A percentile compares a stretch with the other conserved stretches of the same genome.
Evolutionary conservation across 2,797 vertebrate genomes (phyloP).

Genomic region (Lepilemur ruficaudatus): DNA sequence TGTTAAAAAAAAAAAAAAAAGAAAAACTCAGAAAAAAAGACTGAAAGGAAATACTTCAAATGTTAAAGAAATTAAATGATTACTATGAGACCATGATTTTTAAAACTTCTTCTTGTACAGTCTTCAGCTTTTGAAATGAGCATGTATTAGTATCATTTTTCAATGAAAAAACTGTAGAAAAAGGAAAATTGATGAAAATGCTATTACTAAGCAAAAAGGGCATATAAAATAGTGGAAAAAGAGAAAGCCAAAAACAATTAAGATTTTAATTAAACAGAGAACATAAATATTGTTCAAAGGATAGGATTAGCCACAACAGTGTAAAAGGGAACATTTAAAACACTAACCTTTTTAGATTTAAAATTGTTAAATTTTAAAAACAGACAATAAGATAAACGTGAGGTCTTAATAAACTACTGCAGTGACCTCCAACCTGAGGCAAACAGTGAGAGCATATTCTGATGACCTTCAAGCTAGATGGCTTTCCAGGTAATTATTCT

Average conservation of each 20-base stretch:
- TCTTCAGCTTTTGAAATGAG: slow-evolving; percentile 45
- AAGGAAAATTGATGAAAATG: slow-evolving; percentile 23
- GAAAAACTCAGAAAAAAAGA: slow-evolving; percentile 19
- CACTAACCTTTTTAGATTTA: not conserved
- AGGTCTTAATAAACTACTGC: not conserved
- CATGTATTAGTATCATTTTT: not conserved
- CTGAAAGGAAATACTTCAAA: slow-evolving; percentile 40
- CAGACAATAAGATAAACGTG: not conserved
- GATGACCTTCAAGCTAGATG: not conserved
- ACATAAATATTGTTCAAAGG: not conserved
- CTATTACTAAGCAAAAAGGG: not conserved
- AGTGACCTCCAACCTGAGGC: not conserved
- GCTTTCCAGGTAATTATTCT: not conserved
- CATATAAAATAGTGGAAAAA: slow-evolving; percentile 26
- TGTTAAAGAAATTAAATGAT: slow-evolving; percentile 29
- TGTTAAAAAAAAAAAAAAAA: not conserved
- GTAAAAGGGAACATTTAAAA: slow-evolving; percentile 26
- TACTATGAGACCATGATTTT: not conserved
- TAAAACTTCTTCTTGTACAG: not conserved
- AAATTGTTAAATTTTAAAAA: slow-evolving; percentile 31
- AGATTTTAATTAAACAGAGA: slow-evolving; percentile 30
- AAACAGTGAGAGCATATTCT: not conserved
- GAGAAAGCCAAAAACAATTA: not conserved
- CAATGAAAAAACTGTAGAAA: not conserved
- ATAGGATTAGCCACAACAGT: slow-evolving; percentile 1